Evolutionary conservation across 2,113 vertebrate species (phyloP).

Genomic region (Lophius piscatorius): DNA sequence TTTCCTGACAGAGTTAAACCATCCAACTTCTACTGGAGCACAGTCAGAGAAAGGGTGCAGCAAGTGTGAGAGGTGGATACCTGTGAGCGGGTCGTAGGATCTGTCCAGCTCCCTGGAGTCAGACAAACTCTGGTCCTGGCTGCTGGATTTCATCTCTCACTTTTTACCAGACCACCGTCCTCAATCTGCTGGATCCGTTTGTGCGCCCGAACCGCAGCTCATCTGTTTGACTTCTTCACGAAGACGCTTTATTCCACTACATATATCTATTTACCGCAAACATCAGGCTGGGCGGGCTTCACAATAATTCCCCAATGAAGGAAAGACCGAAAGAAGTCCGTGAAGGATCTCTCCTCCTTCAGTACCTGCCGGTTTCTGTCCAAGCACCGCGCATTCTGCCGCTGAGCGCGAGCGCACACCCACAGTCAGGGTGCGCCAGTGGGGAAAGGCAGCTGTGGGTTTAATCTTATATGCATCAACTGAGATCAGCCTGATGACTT

Average conservation of each 20-base stretch:
- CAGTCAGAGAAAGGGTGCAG: too few species aligned
- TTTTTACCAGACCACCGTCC: conserved; percentile 19
- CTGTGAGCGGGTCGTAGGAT: conserved; percentile 89
- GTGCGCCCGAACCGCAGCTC: conserved; percentile 5
- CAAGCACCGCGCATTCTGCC: conserved; percentile 1
- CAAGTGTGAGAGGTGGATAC: conserved; percentile 74
- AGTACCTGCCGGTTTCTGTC: background rate
- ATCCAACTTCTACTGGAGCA: background rate
- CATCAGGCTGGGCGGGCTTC: too few species aligned
- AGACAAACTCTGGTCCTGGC: conserved; percentile 88
- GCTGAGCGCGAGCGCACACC: conserved; percentile 7
- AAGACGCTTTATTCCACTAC: too few species aligned
- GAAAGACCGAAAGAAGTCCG: background rate
- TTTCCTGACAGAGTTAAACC: background rate
- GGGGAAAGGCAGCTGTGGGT: background rate
- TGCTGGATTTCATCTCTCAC: conserved; percentile 84
- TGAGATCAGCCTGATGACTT: background rate
- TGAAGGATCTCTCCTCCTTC: background rate
- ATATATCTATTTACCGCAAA: too few species aligned
- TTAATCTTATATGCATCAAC: background rate
- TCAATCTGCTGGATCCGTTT: conserved; percentile 20
- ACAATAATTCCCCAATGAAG: too few species aligned
- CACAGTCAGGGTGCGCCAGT: background rate
- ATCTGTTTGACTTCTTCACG: too few species aligned
- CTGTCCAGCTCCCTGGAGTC: conserved; percentile 91